Percentiles rank a stretch among this genome's conserved stretches.
phyloP scores from a whole-genome alignment of 2,888 invertebrate genomes.

The Creontiades dilutus region DNA sequence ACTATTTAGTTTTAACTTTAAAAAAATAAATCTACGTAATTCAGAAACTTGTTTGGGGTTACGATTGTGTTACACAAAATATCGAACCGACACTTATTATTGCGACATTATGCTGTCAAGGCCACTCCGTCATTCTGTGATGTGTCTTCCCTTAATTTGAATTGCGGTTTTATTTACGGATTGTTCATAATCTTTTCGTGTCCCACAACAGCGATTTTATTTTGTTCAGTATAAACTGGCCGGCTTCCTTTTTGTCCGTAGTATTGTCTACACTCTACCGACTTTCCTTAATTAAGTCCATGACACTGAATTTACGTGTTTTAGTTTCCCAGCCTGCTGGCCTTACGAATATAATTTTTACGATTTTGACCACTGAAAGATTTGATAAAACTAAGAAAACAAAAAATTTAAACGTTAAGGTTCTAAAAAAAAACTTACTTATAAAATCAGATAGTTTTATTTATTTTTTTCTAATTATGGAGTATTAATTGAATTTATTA shows the following conservation, averaged over 20 bases:
- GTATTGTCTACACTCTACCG: neutral
- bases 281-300: neutral
- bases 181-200: neutral
- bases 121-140: too few species aligned
- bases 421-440: conserved; percentile 5
- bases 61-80: too few species aligned
- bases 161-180: too few species aligned
- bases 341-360: neutral
- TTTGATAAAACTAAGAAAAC: neutral
- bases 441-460: conserved; percentile 34
- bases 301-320: neutral
- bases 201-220: neutral
- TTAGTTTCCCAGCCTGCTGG: neutral
- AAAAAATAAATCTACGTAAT: too few species aligned
- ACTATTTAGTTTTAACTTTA: too few species aligned
- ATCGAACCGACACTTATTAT: too few species aligned
- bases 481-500: conserved; percentile 36
- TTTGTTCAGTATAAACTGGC: too few species aligned
- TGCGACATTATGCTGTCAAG: too few species aligned
- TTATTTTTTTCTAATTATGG: conserved; percentile 41
- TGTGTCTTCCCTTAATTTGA: too few species aligned
- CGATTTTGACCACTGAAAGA: neutral
- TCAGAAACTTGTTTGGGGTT: too few species aligned
- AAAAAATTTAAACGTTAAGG: neutral
- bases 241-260: neutral